These are phyloP conservation scores for Cephalopterus ornatus DNA, from an alignment of 2,113 vertebrate genomes.

Conservation along the genomic window DNA sequence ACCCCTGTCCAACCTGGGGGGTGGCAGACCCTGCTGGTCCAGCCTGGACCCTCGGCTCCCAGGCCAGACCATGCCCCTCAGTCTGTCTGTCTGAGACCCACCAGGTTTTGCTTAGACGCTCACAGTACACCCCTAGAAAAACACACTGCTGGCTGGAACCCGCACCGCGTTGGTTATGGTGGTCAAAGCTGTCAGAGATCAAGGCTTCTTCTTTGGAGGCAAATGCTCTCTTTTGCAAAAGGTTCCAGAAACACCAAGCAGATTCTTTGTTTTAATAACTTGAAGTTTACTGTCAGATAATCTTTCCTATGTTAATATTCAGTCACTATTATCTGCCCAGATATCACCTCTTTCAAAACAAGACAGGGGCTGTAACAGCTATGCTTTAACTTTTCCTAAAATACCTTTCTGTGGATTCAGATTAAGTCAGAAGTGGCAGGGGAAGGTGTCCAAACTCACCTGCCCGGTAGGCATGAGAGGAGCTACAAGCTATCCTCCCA, in stretches of 20 bases:
- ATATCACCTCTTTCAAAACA: neutral
- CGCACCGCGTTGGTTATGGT: accelerated
- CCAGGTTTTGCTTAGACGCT: neutral
- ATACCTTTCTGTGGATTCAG: neutral
- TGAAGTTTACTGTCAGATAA: neutral
- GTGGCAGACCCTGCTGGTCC: neutral
- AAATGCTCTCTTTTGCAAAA: neutral
- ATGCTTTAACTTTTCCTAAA: neutral
- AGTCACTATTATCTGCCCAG: neutral
- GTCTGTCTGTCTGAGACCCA: neutral
- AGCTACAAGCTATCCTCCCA: neutral
- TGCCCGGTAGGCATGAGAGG: neutral
- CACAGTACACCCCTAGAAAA: accelerated
- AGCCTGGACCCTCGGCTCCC: neutral
- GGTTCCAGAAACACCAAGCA: neutral
- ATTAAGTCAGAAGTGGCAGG: neutral
- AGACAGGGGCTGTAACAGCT: neutral
- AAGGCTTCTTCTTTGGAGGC: neutral
- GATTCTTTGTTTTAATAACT: neutral
- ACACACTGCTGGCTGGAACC: neutral
- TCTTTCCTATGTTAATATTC: neutral
- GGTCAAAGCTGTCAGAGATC: neutral
- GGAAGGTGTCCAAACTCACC: neutral
- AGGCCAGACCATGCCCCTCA: neutral
- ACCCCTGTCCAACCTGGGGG: accelerated